phyloP scores from a whole-genome alignment of 2,888 invertebrate species.

The Steinernema carpocapsae region DNA sequence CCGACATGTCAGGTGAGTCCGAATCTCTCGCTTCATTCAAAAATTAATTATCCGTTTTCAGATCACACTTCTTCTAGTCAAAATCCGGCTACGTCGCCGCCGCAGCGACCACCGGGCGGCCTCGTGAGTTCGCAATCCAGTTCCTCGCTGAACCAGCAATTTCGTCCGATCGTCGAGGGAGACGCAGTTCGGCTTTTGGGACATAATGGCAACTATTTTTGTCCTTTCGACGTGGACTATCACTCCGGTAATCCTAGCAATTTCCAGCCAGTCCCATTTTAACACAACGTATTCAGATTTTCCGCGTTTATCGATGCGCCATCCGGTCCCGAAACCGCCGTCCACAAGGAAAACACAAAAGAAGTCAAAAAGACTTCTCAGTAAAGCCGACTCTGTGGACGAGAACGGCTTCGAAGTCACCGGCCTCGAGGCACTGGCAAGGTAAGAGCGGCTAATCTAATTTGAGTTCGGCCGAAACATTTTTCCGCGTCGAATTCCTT shows the following conservation, averaged over 20 bases:
- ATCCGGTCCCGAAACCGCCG: background rate
- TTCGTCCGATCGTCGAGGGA: background rate
- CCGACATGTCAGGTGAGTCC: no score
- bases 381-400: conserved; percentile 32
- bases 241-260: background rate
- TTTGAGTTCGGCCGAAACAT: no score
- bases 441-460: no score
- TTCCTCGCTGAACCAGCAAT: background rate
- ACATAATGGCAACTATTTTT: background rate
- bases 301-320: background rate
- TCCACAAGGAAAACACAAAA: background rate
- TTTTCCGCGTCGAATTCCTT: no score
- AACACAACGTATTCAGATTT: background rate
- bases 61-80: no score
- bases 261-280: background rate
- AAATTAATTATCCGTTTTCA: no score
- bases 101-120: background rate
- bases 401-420: background rate
- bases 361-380: conserved; percentile 15
- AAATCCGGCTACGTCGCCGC: no score
- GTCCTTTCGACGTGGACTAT: conserved; percentile 2
- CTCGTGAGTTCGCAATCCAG: background rate
- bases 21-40: no score
- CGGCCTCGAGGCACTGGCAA: background rate
- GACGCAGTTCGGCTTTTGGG: conserved; percentile 1